A percentile compares a stretch with the other conserved stretches of the same genome.
Evolutionary conservation across 2,797 vertebrate species (phyloP).

Genomic region (Parauchenoglanis punctatus): DNA sequence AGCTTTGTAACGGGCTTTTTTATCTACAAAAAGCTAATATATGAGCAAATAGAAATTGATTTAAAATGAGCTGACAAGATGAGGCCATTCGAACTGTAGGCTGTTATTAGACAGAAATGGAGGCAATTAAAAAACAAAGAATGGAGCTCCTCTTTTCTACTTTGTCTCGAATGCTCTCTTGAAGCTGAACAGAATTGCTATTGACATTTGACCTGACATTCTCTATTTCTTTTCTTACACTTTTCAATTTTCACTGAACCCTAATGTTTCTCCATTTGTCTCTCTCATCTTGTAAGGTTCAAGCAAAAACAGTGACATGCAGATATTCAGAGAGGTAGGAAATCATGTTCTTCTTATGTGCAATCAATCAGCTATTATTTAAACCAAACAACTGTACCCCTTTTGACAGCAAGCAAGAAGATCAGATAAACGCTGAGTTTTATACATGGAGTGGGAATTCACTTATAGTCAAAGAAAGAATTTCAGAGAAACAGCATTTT

Average conservation of each 20-base stretch:
- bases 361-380: neutral
- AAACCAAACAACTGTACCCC: neutral
- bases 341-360: constrained; percentile 3
- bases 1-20: constrained; percentile 31
- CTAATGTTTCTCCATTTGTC: neutral
- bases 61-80: constrained; percentile 47
- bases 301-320: neutral
- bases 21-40: constrained; percentile 38
- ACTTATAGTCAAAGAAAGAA: neutral
- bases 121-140: constrained; percentile 34
- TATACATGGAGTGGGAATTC: neutral
- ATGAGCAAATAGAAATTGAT: constrained; percentile 53
- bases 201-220: constrained; percentile 31
- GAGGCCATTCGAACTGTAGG: constrained; percentile 44
- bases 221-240: constrained; percentile 3
- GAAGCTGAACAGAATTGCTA: constrained; percentile 43
- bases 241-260: constrained; percentile 16
- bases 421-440: neutral
- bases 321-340: neutral
- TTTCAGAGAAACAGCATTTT: neutral
- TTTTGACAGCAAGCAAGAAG: neutral
- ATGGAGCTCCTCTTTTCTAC: constrained; percentile 26
- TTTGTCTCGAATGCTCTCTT: constrained; percentile 28
- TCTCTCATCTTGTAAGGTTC: neutral
- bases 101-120: constrained; percentile 51